phyloP scores from a whole-genome alignment of 2,797 vertebrate species.

The Rhadinocentrus ornatus region DNA sequence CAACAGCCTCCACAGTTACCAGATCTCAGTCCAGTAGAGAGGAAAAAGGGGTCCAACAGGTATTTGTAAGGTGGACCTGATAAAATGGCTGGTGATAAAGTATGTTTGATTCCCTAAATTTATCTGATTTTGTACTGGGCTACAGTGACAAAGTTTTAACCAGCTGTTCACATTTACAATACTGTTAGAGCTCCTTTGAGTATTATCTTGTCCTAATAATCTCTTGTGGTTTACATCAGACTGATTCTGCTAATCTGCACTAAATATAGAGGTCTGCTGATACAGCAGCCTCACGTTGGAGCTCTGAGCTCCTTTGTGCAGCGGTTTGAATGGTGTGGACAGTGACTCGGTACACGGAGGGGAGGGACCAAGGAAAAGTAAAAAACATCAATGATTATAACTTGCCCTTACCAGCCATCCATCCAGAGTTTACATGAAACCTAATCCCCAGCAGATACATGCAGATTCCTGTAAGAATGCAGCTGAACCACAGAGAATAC shows the following conservation, averaged over 20 bases:
- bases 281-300: conserved; percentile 18
- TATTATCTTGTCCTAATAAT: conserved; percentile 41
- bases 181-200: no score
- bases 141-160: no score
- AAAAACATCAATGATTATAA: conserved; percentile 19
- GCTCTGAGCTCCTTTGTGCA: conserved; percentile 14
- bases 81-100: no score
- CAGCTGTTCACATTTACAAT: no score
- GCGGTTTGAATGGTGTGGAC: conserved; percentile 51
- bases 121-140: no score
- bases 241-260: conserved; percentile 53
- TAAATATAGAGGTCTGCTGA: conserved; percentile 62
- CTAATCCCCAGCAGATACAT: conserved; percentile 3
- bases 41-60: no score
- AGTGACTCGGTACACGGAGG: conserved; percentile 4
- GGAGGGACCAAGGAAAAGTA: conserved; percentile 13
- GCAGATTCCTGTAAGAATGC: conserved; percentile 37
- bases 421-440: conserved; percentile 5
- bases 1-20: no score
- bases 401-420: not conserved
- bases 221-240: conserved; percentile 25
- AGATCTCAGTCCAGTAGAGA: no score
- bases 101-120: no score
- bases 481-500: conserved; percentile 29
- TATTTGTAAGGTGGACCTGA: no score